phyloP scores from a whole-genome alignment of 2,797 vertebrate species.

The Cryptoblepharus egeriae region DNA sequence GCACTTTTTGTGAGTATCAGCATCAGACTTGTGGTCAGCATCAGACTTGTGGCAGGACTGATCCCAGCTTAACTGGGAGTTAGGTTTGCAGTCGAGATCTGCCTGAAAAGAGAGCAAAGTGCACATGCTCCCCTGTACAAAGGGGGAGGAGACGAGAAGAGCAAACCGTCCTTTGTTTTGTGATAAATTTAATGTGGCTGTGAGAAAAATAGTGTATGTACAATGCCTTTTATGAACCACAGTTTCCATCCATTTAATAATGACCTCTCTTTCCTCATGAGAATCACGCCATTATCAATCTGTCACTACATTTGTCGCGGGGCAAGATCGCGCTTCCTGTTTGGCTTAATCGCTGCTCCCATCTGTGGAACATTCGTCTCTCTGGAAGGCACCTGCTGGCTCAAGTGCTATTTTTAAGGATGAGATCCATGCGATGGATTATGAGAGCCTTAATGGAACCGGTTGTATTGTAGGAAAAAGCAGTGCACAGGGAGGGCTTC shows the following conservation, averaged over 20 bases:
- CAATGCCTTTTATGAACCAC: conserved; percentile 69
- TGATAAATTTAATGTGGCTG: conserved; percentile 74
- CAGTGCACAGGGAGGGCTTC: conserved; percentile 49
- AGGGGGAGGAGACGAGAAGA: conserved; percentile 30
- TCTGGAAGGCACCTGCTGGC: conserved; percentile 76
- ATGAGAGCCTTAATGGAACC: conserved; percentile 15
- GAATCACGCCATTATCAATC: conserved; percentile 75
- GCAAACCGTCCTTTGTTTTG: conserved; percentile 64
- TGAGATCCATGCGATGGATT: conserved; percentile 51
- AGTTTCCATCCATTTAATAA: conserved; percentile 79
- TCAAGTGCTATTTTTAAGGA: conserved; percentile 71
- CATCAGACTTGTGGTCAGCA: no score
- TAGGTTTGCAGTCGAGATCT: no score
- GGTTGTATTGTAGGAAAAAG: conserved; percentile 49
- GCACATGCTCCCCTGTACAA: no score
- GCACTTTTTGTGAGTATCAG: no score
- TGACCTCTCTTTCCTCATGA: conserved; percentile 72
- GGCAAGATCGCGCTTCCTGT: conserved; percentile 66
- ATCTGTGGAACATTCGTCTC: conserved; percentile 68
- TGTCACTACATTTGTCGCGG: conserved; percentile 64
- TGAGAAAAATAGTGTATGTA: conserved; percentile 60
- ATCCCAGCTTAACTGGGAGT: no score
- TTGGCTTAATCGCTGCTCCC: conserved; percentile 68
- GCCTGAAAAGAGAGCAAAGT: conserved; percentile 42
- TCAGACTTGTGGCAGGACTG: no score